phyloP scores from a whole-genome alignment of 35 echinoderm and acorn worm genomes.

The Ophiothrix spiculata region DNA sequence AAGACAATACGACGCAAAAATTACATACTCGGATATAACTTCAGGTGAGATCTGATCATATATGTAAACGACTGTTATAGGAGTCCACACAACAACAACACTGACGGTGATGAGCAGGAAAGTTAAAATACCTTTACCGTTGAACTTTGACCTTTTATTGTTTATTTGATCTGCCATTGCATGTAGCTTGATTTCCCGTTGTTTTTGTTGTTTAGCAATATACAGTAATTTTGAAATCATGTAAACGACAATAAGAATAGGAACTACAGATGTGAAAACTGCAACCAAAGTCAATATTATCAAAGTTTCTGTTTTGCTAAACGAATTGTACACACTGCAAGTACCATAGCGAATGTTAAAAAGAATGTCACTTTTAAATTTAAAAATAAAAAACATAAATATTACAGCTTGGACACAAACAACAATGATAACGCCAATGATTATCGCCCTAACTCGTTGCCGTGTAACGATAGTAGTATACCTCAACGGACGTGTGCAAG shows the following conservation, averaged over 20 bases:
- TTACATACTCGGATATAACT: background rate
- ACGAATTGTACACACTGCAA: background rate
- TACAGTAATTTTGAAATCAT: background rate
- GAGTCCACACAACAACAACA: background rate
- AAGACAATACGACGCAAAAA: background rate
- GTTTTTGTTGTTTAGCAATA: background rate
- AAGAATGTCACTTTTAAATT: background rate
- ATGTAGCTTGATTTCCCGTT: background rate
- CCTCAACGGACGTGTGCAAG: background rate
- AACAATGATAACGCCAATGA: background rate
- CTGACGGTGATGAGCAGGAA: background rate
- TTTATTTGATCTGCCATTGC: background rate
- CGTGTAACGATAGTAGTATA: background rate
- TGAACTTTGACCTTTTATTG: background rate
- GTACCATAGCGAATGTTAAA: background rate
- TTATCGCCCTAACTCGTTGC: background rate
- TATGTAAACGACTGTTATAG: background rate
- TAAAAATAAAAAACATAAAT: background rate
- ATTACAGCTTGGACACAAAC: too few relatives aligned
- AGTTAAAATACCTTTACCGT: background rate
- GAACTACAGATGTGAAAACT: background rate
- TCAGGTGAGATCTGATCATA: background rate
- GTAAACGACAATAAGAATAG: background rate
- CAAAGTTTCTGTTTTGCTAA: background rate
- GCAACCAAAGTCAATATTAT: background rate